Percentiles rank a stretch among this genome's conserved stretches.
Evolutionary conservation across 2,113 vertebrate genomes (phyloP).

Genomic region (Cyprinus carpio): DNA sequence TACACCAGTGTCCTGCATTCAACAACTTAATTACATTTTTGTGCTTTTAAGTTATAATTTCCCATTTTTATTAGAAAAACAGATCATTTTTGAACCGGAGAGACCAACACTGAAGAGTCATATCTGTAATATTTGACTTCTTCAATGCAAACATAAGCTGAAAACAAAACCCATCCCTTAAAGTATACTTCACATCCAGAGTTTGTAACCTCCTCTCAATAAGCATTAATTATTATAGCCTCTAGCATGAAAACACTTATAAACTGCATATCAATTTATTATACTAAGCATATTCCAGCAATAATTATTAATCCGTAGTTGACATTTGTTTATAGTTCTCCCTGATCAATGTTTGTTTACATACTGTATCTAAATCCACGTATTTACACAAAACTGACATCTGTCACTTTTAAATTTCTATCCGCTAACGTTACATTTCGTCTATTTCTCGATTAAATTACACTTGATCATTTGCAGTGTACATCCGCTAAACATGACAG

Average conservation of each 20-base stretch:
- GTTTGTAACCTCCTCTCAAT: not conserved
- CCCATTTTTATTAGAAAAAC: not conserved
- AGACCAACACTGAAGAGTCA: not conserved
- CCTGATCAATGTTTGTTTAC: not conserved
- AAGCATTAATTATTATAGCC: not conserved
- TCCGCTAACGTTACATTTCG: not conserved
- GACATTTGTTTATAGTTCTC: not conserved
- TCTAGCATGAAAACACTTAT: not conserved
- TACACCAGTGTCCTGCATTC: not conserved
- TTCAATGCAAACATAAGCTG: not conserved
- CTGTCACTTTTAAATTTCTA: not conserved
- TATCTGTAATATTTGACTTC: not conserved
- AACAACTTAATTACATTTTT: not conserved
- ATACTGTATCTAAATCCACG: not conserved
- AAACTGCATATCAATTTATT: not conserved
- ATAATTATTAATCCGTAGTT: not conserved
- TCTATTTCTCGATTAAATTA: not conserved
- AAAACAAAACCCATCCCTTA: slow-evolving; percentile 1
- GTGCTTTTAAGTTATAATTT: not conserved
- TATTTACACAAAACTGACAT: not conserved
- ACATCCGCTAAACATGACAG: not conserved
- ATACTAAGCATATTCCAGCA: not conserved
- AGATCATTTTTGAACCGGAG: not conserved
- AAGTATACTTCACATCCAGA: not conserved
- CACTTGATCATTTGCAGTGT: not conserved